Percentiles rank a stretch among this genome's conserved stretches.
Evolutionary conservation across 1,140 invertebrate genomes (phyloP).

Genomic region (Megalonaias nervosa): DNA sequence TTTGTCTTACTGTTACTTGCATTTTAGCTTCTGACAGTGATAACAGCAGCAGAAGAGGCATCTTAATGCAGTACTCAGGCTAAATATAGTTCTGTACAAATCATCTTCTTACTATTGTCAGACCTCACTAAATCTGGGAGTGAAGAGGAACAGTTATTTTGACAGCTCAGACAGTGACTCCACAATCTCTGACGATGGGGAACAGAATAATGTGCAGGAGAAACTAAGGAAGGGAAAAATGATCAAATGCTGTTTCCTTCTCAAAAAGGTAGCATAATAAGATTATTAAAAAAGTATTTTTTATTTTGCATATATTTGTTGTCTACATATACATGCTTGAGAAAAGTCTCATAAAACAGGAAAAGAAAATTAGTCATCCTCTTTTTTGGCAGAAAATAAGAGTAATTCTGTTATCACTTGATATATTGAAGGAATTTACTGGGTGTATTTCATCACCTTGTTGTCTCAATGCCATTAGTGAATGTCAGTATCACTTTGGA

Average conservation of each 20-base stretch:
- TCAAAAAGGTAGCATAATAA: constrained; percentile 47
- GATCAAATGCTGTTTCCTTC: constrained; percentile 50
- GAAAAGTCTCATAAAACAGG: too few relatives aligned
- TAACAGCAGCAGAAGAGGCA: too few relatives aligned
- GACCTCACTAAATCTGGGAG: constrained; percentile 59
- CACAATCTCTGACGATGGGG: constrained; percentile 57
- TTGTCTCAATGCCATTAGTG: too few relatives aligned
- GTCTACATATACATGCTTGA: too few relatives aligned
- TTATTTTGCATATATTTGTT: too few relatives aligned
- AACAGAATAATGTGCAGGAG: constrained; percentile 26
- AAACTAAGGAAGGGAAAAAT: constrained; percentile 53
- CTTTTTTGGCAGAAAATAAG: background rate
- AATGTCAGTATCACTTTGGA: too few relatives aligned
- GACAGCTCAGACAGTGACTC: constrained; percentile 62
- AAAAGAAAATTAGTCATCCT: too few relatives aligned
- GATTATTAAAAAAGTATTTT: too few relatives aligned
- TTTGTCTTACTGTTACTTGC: too few relatives aligned
- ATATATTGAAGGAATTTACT: background rate
- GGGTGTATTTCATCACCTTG: background rate
- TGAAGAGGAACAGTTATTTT: constrained; percentile 57
- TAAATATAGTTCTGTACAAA: too few relatives aligned
- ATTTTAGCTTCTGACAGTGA: too few relatives aligned
- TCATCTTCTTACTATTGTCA: constrained; percentile 18
- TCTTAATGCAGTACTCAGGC: too few relatives aligned
- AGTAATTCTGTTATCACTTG: background rate